Base-by-base conservation (phyloP, 2,888 invertebrate genomes). In the Zonitis immaculata region DNA sequence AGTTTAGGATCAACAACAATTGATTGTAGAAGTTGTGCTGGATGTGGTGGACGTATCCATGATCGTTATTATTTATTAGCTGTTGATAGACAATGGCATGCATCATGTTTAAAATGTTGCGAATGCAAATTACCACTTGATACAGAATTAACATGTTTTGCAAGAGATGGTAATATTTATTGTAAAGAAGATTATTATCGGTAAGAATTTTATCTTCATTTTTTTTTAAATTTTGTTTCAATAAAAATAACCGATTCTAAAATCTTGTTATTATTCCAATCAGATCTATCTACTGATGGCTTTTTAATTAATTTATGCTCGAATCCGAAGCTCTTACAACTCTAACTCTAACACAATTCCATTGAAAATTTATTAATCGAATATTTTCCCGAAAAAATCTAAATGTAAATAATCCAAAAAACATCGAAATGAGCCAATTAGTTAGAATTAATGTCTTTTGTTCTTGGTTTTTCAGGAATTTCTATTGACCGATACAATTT, bases 171-270 rank as follows among this genome's bases (percentile, higher is more conserved):
- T 49, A 88, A 88, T 73, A 93, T 95, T 66, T 95, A 91, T 77
- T 95, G 95, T 81, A 93, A 93, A 73, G 92, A 93, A 69, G 95
- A 95, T 76, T 95, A 95, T 74, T 92, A 91, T 78, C 87, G 93
- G 95, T 94, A 76, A 78, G 78, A 67, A 11, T 42, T 11, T 3
- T 11, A 3, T 32, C 14, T 32, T 32, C 6, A 14, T 14, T 32
- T 6, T 32, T 32, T 32, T 3, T 1, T 32, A 14, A 32, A 32
- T 32, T 32, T n/a, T n/a, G n/a, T n/a, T n/a, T n/a, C n/a, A n/a
- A n/a, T n/a, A n/a, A n/a, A n/a, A n/a, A n/a, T n/a, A n/a, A n/a
- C n/a, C n/a, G n/a, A n/a, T n/a, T n/a, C n/a, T n/a, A n/a, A n/a
- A n/a, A n/a, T n/a, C n/a, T n/a, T n/a, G n/a, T n/a, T n/a, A n/a